phyloP scores from a whole-genome alignment of 2,113 vertebrate genomes.

The Oncorhynchus nerka region DNA sequence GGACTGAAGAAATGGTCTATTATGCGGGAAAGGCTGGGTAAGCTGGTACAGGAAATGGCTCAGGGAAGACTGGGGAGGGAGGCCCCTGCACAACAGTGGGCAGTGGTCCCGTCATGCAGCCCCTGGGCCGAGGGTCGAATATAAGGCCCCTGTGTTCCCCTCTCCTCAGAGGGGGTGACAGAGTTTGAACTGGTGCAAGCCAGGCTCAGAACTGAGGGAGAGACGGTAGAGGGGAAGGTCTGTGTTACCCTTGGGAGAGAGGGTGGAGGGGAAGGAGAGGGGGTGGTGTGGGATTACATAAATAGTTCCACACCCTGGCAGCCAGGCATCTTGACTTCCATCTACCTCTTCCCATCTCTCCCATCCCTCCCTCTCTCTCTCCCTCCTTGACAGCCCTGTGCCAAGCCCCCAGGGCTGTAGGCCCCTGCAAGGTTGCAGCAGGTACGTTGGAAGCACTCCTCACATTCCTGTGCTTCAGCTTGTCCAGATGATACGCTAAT shows the following conservation, averaged over 20 bases:
- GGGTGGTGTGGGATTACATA: constrained; percentile 47
- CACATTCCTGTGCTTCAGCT: constrained; percentile 30
- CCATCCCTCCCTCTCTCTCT: not conserved
- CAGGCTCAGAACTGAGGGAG: not conserved
- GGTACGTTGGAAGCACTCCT: constrained; percentile 9
- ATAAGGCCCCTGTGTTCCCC: constrained; percentile 54
- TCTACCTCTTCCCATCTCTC: not conserved
- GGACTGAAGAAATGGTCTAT: constrained; percentile 73
- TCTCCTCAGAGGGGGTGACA: constrained; percentile 16
- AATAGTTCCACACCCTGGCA: constrained; percentile 55
- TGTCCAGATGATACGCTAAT: constrained; percentile 15
- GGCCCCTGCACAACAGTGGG: constrained; percentile 34
- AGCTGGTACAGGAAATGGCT: constrained; percentile 75
- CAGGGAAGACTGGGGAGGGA: constrained; percentile 45
- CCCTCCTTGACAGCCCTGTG: constrained; percentile 4
- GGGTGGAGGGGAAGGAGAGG: constrained; percentile 16
- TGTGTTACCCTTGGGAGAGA: not conserved
- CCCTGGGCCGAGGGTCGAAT: constrained; percentile 6
- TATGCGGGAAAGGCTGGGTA: constrained; percentile 48
- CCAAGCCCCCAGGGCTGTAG: constrained; percentile 8
- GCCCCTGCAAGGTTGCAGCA: constrained; percentile 12
- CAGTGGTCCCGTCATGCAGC: constrained; percentile 21
- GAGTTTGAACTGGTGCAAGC: constrained; percentile 34
- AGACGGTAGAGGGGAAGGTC: constrained; percentile 23
- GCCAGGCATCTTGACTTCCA: constrained; percentile 1